Conservation (phyloP, 2,888 invertebrate genomes). For the Ganaspis brasiliensis region DNA sequence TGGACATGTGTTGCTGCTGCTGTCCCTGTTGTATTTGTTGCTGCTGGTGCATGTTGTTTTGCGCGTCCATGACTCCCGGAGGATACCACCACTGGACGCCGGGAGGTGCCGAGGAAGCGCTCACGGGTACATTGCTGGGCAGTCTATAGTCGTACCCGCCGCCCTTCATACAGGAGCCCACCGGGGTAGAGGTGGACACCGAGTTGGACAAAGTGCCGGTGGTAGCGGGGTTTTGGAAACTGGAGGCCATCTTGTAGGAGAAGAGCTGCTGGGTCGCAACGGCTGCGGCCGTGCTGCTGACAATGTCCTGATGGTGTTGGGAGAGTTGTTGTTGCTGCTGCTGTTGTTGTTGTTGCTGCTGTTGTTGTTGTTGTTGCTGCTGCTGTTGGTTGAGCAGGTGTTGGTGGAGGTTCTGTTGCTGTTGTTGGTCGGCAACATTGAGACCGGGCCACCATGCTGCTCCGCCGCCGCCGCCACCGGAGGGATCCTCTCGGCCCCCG, state of each 20-base stretch:
- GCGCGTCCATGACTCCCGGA: constrained; percentile 84
- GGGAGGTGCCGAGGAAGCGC: constrained; percentile 79
- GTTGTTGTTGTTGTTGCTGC: constrained; percentile 78
- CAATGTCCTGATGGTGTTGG: constrained; percentile 81
- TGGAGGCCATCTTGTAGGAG: constrained; percentile 93
- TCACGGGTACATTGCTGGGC: constrained; percentile 74
- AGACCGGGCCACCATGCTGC: constrained; percentile 79
- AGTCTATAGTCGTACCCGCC: constrained; percentile 86
- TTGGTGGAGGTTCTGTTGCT: constrained; percentile 83
- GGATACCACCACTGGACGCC: constrained; percentile 90
- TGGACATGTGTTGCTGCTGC: constrained; percentile 78
- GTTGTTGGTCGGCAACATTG: constrained; percentile 76
- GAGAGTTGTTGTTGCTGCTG: constrained; percentile 70
- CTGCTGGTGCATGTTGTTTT: constrained; percentile 84
- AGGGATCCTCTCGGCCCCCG: constrained; percentile 81
- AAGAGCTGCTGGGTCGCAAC: constrained; percentile 88
- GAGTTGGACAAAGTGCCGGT: constrained; percentile 85
- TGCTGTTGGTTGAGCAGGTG: constrained; percentile 80
- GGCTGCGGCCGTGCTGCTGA: constrained; percentile 83
- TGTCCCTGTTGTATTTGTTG: constrained; percentile 83
- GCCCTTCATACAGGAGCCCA: constrained; percentile 80
- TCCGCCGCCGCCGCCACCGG: constrained; percentile 66
- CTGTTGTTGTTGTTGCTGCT: constrained; percentile 69
- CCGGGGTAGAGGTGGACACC: constrained; percentile 84
- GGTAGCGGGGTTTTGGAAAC: constrained; percentile 88